These are phyloP conservation scores for Nudaria mundana DNA, from an alignment of 2,888 invertebrate species.

Conservation along the genomic window DNA sequence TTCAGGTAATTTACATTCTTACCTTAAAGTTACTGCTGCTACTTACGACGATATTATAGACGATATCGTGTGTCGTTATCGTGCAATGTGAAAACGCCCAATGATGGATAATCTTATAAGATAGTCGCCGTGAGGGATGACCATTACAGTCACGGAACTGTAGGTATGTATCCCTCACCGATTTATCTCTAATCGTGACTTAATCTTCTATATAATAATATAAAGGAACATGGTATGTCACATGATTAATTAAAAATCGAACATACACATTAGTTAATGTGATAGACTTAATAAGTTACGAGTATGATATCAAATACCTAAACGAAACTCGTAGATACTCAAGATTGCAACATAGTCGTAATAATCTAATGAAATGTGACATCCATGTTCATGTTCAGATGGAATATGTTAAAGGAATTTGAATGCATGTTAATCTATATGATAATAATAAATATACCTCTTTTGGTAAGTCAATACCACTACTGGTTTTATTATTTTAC, in stretches of 20 bases:
- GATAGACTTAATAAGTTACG: no score
- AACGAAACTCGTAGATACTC: conserved; percentile 3
- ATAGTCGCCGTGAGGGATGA: conserved; percentile 24
- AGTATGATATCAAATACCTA: neutral
- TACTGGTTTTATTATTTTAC: conserved; percentile 37
- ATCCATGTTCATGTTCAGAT: conserved; percentile 61
- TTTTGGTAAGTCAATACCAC: conserved; percentile 74
- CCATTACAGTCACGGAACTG: conserved; percentile 21
- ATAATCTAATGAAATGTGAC: conserved; percentile 37
- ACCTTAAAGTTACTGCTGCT: no score
- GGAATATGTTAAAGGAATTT: conserved; percentile 77
- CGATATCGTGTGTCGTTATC: no score
- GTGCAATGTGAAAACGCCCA: no score
- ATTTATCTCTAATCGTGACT: conserved; percentile 42
- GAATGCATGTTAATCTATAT: conserved; percentile 80
- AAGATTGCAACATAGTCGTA: conserved; percentile 17
- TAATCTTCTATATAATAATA: conserved; percentile 42
- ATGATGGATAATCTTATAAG: conserved; percentile 47
- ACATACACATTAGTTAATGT: neutral
- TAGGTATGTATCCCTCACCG: conserved; percentile 25
- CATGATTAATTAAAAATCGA: conserved; percentile 20
- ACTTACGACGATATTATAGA: no score
- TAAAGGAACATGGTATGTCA: conserved; percentile 56
- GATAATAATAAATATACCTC: conserved; percentile 73
- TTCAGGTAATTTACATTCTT: no score